Base-by-base conservation (phyloP, 92 coral and sea anemone genomes). In the Parazoanthus darwini region DNA sequence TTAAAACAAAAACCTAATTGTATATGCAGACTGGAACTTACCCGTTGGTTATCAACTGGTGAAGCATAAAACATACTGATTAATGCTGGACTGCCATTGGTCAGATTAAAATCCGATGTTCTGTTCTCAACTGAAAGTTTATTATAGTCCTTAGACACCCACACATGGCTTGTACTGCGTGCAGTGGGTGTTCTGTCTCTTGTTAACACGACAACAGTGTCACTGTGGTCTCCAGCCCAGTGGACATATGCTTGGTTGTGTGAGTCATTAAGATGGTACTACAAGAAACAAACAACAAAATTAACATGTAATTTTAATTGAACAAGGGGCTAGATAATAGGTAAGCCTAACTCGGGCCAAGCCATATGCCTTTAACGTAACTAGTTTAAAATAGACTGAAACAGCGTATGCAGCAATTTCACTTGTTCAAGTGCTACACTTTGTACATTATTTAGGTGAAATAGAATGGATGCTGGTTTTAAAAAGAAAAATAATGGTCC, bases 171-270 rank as follows among this genome's bases (percentile, higher is more conserved):
- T 85, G 95, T 93, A 29, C 99, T 95, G 33, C 65, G 38, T 37
- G 79, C 8, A 16, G 50, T 67, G 29, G 93, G 94, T 0, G 9
- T 54, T 42, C 46, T 78, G 73, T 97, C 98, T 78, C 96, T 90
- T 51, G 97, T 93, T 67, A 97, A 90, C 38, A 97, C 81, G 33
- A 97, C 94, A 43, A 97, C 93, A 4, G 99, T 97, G 54, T 97
- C 96, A 71, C 91, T 95, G 88, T 90, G 85, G 59, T 95, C 95
- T 11, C 98, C 98, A 72, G 96, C 94, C 98, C 98, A 97, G 86
- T 94, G 97, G 42, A 97, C 99, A 83, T 91, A 93, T 2, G 98
- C 96, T 93, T 80, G 80, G 81, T 91, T 29, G 83, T 97, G 98
- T 37, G 91, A 91, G 90, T 97, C 99, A 65, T 97, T 94, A 16